Evolutionary conservation across 2,888 invertebrate species (phyloP).

Genomic region (Hesperia comma): DNA sequence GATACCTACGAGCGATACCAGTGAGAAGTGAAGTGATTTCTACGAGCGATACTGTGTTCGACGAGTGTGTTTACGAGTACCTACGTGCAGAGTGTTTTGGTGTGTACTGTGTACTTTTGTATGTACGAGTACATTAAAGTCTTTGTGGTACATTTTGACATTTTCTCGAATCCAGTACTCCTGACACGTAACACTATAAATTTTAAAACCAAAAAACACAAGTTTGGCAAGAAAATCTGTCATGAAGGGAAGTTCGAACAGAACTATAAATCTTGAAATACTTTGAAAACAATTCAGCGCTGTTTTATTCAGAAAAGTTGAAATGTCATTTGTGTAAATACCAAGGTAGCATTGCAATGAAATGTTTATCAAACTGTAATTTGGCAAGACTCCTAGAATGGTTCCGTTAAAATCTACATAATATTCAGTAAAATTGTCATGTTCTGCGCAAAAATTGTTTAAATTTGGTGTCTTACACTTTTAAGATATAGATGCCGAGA

Average conservation of each 20-base stretch:
- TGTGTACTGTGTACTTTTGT: too few relatives aligned
- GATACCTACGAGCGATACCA: too few relatives aligned
- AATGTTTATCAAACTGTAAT: constrained; percentile 16
- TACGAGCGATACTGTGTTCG: too few relatives aligned
- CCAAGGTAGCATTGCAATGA: neutral
- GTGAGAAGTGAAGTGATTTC: too few relatives aligned
- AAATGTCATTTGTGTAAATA: constrained; percentile 17
- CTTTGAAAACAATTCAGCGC: constrained; percentile 33
- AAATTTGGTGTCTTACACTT: neutral
- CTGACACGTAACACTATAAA: too few relatives aligned
- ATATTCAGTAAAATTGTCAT: constrained; percentile 5
- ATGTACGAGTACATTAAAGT: too few relatives aligned
- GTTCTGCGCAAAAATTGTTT: neutral
- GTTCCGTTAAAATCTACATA: constrained; percentile 13
- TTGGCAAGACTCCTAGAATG: constrained; percentile 16
- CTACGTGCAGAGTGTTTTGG: too few relatives aligned
- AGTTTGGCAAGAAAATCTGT: constrained; percentile 21
- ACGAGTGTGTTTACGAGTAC: too few relatives aligned
- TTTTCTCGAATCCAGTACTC: too few relatives aligned
- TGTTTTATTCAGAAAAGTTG: constrained; percentile 45
- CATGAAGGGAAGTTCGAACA: constrained; percentile 23
- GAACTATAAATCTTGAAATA: constrained; percentile 32
- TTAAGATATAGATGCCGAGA: too few relatives aligned
- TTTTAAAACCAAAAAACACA: constrained; percentile 19
- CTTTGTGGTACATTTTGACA: too few relatives aligned